Evolutionary conservation across 2,888 invertebrate species (phyloP).

Genomic region (Eugnorisma glareosa): DNA sequence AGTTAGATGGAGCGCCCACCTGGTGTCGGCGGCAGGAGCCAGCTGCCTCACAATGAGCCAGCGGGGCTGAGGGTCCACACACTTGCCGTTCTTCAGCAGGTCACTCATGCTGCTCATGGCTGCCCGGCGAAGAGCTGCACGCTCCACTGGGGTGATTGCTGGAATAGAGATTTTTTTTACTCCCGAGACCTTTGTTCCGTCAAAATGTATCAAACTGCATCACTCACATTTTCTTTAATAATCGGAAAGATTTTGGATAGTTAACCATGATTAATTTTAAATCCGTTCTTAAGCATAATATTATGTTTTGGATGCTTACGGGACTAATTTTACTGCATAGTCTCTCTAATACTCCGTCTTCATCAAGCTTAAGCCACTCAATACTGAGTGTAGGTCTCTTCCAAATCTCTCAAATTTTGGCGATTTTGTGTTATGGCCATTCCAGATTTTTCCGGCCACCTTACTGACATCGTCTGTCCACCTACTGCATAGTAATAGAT

Average conservation of each 20-base stretch:
- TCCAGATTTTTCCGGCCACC: neutral
- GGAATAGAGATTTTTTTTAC: constrained; percentile 51
- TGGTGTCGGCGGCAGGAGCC: constrained; percentile 93
- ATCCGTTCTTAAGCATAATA: neutral
- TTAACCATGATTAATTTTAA: neutral
- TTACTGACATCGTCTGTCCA: neutral
- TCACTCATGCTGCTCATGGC: constrained; percentile 76
- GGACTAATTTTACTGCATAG: neutral
- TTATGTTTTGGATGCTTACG: neutral
- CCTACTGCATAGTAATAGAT: neutral
- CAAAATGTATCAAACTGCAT: neutral
- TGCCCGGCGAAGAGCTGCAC: constrained; percentile 69
- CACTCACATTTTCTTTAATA: neutral
- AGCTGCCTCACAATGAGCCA: constrained; percentile 94
- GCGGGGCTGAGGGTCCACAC: constrained; percentile 93
- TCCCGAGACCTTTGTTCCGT: neutral
- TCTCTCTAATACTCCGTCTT: neutral
- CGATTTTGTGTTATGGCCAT: neutral
- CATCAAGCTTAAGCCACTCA: neutral
- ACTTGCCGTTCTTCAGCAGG: constrained; percentile 89
- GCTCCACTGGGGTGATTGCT: constrained; percentile 78
- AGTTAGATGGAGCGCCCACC: constrained; percentile 78
- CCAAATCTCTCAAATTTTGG: neutral
- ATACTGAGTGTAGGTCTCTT: neutral
- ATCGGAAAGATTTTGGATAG: neutral